phyloP scores from a whole-genome alignment of 2,797 vertebrate species.

The Myotis daubentonii region DNA sequence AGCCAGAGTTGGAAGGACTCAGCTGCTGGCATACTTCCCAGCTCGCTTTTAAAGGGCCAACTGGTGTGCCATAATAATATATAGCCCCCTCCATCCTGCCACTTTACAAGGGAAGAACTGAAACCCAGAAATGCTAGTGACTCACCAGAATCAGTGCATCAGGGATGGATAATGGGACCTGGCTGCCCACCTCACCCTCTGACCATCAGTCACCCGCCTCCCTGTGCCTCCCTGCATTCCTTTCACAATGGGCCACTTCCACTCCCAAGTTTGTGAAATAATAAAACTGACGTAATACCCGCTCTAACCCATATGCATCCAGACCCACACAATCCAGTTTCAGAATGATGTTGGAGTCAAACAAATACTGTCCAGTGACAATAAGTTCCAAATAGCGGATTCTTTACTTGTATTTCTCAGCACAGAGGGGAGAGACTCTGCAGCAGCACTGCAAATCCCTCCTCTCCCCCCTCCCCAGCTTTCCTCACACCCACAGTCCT shows the following conservation, averaged over 20 bases:
- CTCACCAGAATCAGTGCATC: constrained; percentile 44
- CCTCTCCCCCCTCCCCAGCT: neutral
- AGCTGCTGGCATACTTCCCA: constrained; percentile 14
- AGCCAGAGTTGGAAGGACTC: neutral
- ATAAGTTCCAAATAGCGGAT: neutral
- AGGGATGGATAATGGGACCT: neutral
- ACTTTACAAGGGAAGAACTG: constrained; percentile 51
- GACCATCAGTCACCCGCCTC: neutral
- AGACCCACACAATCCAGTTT: neutral
- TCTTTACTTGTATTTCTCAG: neutral
- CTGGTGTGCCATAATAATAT: neutral
- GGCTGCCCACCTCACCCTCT: neutral
- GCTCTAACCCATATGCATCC: neutral
- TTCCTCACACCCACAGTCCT: neutral
- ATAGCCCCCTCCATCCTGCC: constrained; percentile 46
- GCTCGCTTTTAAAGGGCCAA: constrained; percentile 17
- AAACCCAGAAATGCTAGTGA: constrained; percentile 41
- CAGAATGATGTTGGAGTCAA: neutral
- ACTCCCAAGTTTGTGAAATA: neutral
- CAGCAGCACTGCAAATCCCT: too few relatives aligned
- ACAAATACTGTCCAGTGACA: neutral
- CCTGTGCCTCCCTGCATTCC: neutral
- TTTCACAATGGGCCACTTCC: neutral
- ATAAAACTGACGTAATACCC: neutral
- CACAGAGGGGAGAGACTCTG: neutral